Evolutionary conservation across 2,797 vertebrate genomes (phyloP).

Genomic region (Eulemur coronatus): DNA sequence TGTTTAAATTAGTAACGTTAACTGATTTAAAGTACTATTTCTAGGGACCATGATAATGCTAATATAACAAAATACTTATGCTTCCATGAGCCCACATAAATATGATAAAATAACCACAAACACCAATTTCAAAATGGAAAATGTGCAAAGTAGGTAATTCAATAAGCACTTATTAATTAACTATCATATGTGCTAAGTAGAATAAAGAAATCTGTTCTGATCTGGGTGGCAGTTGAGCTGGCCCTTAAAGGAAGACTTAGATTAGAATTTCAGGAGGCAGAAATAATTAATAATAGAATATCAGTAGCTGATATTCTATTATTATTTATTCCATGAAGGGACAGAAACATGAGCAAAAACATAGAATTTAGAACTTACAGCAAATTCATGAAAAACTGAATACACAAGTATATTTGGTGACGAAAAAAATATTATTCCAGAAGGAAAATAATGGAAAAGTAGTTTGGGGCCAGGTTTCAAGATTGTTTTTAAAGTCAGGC

Average conservation of each 20-base stretch:
- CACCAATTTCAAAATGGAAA: constrained; percentile 14
- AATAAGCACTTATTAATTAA: neutral
- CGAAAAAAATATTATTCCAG: neutral
- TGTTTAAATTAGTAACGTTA: constrained; percentile 12
- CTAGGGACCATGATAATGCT: neutral
- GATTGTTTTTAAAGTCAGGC: neutral
- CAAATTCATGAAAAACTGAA: constrained; percentile 41
- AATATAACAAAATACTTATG: neutral
- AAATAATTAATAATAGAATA: neutral
- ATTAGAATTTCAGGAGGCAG: neutral
- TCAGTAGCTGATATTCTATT: neutral
- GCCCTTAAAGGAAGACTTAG: neutral
- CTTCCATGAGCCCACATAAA: neutral
- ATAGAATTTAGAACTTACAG: neutral
- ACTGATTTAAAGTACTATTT: neutral
- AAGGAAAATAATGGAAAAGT: constrained; percentile 15
- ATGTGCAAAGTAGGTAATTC: neutral
- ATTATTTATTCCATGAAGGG: neutral
- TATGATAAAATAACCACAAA: neutral
- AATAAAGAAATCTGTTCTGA: constrained; percentile 4
- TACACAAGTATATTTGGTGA: neutral
- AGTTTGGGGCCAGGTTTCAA: neutral
- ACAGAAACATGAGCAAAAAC: neutral
- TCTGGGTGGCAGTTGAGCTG: neutral
- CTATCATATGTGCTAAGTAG: neutral